Percentiles rank a stretch among this genome's conserved stretches.
These are phyloP conservation scores for Ramazzottius varieornatus DNA, from an alignment of 2,888 invertebrate genomes.

Conservation along the genomic window DNA sequence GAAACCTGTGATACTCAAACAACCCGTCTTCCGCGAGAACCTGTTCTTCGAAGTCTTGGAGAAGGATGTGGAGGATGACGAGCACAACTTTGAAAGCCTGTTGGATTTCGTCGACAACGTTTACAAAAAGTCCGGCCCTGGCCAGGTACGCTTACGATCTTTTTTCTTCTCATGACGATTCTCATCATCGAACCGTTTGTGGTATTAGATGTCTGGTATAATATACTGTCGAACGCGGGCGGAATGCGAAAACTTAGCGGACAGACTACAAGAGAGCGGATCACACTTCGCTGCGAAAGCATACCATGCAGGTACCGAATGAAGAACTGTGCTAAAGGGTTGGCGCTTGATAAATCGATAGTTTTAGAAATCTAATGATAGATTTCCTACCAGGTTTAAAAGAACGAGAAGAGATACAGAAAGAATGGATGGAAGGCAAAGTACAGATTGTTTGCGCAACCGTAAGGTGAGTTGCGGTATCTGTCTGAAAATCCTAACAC, in stretches of 20 bases:
- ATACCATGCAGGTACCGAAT: neutral
- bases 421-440: neutral
- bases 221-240: neutral
- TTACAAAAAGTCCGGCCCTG: constrained; percentile 19
- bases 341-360: neutral
- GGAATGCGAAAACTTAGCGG: neutral
- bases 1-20: constrained; percentile 43
- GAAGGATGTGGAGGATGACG: constrained; percentile 35
- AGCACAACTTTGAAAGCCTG: constrained; percentile 34
- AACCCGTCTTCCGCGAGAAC: constrained; percentile 68
- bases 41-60: constrained; percentile 59
- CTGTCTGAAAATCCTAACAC: too few relatives aligned
- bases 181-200: neutral
- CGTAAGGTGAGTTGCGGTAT: neutral
- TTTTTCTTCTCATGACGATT: too few relatives aligned
- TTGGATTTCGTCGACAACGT: constrained; percentile 41
- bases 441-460: neutral
- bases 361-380: neutral
- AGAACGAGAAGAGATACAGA: neutral
- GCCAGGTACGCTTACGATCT: neutral
- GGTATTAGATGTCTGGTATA: neutral
- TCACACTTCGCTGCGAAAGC: neutral
- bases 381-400: neutral
- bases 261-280: neutral
- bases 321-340: neutral